Evolutionary conservation across 1,140 invertebrate species (phyloP), one percentile per base, ranked within the genome.

Genomic region (Drosophila pallidifrons): DNA sequence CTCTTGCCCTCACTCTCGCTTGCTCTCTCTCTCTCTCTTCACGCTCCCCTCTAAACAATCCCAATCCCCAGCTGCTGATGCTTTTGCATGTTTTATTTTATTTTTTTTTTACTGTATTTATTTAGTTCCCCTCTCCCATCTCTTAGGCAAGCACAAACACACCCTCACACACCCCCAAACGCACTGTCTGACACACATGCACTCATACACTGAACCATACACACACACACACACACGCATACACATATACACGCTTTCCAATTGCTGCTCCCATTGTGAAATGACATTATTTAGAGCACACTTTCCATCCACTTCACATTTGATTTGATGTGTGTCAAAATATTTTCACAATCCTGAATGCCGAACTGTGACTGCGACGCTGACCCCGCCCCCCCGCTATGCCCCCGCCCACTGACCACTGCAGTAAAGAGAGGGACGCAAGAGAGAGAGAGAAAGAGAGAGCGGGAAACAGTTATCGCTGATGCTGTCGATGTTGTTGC

Each of bases 251-350:
- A n/a, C 28, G 61, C 35, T 35, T 58, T 66, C 25, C 51, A 65
- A 66, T 58, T 72, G 55, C 46, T 66, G 63, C 45, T 66, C 46
- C 70, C 45, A 72, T 82, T 79, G 80, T 79, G 49, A 72, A 83
- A 81, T 83, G 74, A 81, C 83, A 88, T 88, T 88, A 83, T 83
- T 83, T 83, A 51, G 51, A 80, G 83, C 80, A 80, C 73, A 25
- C 20, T 25, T 88, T 65, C 54, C 52, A 66, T 57, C 57, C 69
- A 78, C 82, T 85, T 81, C 46, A 66, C 69, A 80, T 87, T 79
- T 47, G 63, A 77, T 75, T 75, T 69, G 63, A 79, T 77, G 81
- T 64, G 66, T 85, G 81, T 71, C 70, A 67, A 86, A 86, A 87
- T 82, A 87, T 77, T 82, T 79, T 76, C 47, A 35, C 55, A 79